Conservation (phyloP, 2,113 vertebrate genomes). For the Mobula hypostoma region DNA sequence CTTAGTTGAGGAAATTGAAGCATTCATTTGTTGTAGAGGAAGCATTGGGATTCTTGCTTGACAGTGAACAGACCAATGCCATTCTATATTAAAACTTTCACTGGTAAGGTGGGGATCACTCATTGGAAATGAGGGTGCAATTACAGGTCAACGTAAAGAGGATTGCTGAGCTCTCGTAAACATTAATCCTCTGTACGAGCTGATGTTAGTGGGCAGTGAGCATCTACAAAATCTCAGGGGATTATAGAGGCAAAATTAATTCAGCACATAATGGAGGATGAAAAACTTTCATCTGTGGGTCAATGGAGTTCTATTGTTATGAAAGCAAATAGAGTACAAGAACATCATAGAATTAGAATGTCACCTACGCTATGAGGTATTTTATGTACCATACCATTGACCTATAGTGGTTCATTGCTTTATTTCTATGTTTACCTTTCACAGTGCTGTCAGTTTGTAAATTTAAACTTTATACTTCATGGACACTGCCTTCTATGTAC, state of each 20-base stretch:
- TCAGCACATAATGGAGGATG: not conserved
- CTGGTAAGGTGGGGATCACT: not conserved
- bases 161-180: not conserved
- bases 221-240: not conserved
- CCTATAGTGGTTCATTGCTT: not conserved
- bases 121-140: not conserved
- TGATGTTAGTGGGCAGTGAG: not conserved
- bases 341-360: constrained; percentile 1
- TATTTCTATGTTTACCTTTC: not conserved
- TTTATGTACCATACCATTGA: not conserved
- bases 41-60: not conserved
- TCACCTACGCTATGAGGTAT: not conserved
- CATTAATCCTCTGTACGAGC: not conserved
- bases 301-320: not conserved
- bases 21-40: not conserved
- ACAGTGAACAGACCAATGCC: not conserved
- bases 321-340: not conserved
- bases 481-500: not conserved
- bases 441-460: not conserved
- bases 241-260: not conserved
- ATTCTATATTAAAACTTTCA: not conserved
- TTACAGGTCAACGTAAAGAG: not conserved
- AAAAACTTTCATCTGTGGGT: not conserved
- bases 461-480: not conserved
- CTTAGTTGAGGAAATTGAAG: not conserved